These are phyloP conservation scores for Drosophila rufa DNA, from an alignment of 1,140 invertebrate species.

Conservation along the genomic window DNA sequence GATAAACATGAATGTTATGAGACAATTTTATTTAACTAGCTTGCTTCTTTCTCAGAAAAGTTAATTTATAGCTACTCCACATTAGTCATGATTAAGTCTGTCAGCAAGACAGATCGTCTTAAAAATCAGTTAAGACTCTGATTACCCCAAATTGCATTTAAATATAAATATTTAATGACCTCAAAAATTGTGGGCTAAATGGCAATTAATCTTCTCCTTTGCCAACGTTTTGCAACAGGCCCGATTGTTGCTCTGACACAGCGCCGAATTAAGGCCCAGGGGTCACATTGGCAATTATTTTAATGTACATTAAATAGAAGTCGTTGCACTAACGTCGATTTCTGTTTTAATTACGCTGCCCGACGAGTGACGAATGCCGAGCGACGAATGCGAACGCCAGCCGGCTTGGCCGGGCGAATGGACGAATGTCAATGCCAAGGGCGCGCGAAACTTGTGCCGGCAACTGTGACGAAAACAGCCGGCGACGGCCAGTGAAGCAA, in stretches of 20 bases:
- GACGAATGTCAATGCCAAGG: slow-evolving; percentile 58
- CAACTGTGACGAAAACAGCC: slow-evolving; percentile 47
- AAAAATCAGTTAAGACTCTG: neutral
- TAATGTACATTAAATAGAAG: slow-evolving; percentile 44
- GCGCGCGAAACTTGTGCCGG: slow-evolving; percentile 44
- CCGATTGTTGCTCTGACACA: neutral
- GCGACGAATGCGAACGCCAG: neutral
- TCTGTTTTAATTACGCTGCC: slow-evolving; percentile 13
- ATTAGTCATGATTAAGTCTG: neutral
- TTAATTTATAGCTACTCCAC: neutral
- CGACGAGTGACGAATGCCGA: slow-evolving; percentile 10
- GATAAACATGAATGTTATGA: neutral
- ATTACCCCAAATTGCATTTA: slow-evolving; percentile 16
- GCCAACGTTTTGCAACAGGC: neutral
- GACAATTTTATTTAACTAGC: neutral
- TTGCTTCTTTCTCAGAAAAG: neutral
- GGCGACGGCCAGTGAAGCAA: slow-evolving; percentile 31
- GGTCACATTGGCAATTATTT: slow-evolving; percentile 34
- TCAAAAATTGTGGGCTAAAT: neutral
- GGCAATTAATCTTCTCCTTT: slow-evolving; percentile 9
- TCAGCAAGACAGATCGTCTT: slow-evolving; percentile 1
- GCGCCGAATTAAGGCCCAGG: neutral
- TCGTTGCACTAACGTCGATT: slow-evolving; percentile 41
- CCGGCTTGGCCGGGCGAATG: slow-evolving; percentile 3
- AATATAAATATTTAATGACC: slow-evolving; percentile 10